Evolutionary conservation across 2,113 vertebrate species (phyloP).

Genomic region (Heptranchias perlo): DNA sequence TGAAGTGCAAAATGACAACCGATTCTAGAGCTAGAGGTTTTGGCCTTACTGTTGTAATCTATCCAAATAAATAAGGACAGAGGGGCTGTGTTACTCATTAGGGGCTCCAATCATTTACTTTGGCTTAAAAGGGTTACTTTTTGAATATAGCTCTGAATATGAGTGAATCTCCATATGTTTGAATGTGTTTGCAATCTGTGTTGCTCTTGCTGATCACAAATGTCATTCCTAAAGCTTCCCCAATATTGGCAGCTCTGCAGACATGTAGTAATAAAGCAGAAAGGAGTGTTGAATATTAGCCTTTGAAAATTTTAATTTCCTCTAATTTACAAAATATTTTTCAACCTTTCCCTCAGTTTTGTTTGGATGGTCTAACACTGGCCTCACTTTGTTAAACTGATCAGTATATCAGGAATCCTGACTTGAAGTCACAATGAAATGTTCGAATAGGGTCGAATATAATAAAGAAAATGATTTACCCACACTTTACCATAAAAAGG

Average conservation of each 20-base stretch:
- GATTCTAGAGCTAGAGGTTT: neutral
- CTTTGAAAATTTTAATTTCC: neutral
- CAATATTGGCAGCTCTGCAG: neutral
- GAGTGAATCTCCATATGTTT: too few species aligned
- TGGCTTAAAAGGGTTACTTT: neutral
- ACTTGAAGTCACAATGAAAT: neutral
- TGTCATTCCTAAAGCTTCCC: slow-evolving; percentile 3
- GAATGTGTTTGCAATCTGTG: neutral
- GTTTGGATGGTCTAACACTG: neutral
- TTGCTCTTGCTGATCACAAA: neutral
- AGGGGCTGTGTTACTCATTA: neutral
- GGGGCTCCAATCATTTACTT: neutral
- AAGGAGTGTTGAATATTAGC: neutral
- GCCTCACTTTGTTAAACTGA: neutral
- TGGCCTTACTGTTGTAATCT: neutral
- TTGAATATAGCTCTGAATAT: neutral
- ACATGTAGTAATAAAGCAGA: neutral
- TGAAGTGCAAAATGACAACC: neutral
- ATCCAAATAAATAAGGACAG: neutral
- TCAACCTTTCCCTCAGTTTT: neutral
- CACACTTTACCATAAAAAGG: neutral
- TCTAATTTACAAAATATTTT: neutral
- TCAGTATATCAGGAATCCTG: neutral
- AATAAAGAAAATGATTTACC: neutral
- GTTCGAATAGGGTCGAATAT: neutral